Evolutionary conservation across 2,797 vertebrate species (phyloP), one percentile per base, ranked within the genome.

Genomic region (Orientallactaga sibirica): DNA sequence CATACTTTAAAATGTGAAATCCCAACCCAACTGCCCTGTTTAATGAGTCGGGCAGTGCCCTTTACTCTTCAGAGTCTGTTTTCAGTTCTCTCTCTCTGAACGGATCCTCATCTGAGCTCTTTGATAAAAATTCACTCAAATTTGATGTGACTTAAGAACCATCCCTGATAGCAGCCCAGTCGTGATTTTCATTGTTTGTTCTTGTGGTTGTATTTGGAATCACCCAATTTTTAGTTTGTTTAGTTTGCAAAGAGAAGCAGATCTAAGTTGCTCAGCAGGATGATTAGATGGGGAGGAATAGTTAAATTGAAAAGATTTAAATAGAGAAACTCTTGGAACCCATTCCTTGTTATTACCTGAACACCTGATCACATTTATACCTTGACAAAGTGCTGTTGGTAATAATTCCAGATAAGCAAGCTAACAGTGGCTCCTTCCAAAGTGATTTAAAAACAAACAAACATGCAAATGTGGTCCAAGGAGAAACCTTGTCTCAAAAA

Each of bases 161-260:
- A 41, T 82, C 48, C 74, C 48, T 70, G 5, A 58, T 58, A 58
- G 55, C 55, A 14, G 15, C 55, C 6, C 11, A 16, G 55, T 58
- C 15, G 55, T 58, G 12, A 58, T 58, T 58, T 58, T 55, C 52
- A 7, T 16, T 58, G 12, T 14, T 52, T 58, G 55, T 16, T 58
- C 12, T 58, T 58, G 48, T 12, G 10, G 12, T 15, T 58, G 55
- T 58, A 14, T 37, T 66, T 80, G 43, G n/a, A 8, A 64, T 85
- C 48, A 85, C 14, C 15, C 8, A 86, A 19, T 25, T 76, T 88
- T 66, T 71, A 88, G 24, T 87, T 62, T 92, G 19, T 78, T 90
- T 71, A 66, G 5, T 58, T 79, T 81, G 77, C 20, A 70, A 41
- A 48, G 24, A 74, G 11, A 76, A 88, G 41, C 48, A 12, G 25